Evolutionary conservation across 2,797 vertebrate species (phyloP).

Genomic region (Rhinichthys osculus): DNA sequence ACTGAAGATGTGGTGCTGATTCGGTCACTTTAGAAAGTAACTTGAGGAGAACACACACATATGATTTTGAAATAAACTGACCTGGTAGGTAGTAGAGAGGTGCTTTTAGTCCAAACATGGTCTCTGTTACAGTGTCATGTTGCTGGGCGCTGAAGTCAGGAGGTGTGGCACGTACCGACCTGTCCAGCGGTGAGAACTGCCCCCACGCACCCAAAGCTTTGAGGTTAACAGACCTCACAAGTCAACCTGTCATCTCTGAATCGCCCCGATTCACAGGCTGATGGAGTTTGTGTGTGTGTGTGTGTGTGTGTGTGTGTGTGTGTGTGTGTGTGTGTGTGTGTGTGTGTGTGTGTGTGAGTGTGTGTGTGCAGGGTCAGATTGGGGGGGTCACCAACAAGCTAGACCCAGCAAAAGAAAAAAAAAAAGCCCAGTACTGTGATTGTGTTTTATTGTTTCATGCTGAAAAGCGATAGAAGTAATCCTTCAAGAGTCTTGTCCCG

Average conservation of each 20-base stretch:
- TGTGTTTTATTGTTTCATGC: slow-evolving; percentile 35
- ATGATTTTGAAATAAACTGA: slow-evolving; percentile 75
- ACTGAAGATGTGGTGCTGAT: neutral
- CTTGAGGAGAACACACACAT: slow-evolving; percentile 1
- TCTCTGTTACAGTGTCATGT: slow-evolving; percentile 88
- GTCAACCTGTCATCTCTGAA: slow-evolving; percentile 78
- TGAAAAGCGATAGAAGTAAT: slow-evolving; percentile 72
- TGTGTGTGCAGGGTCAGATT: slow-evolving; percentile 52
- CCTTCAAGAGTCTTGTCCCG: slow-evolving; percentile 75
- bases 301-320: too few species aligned
- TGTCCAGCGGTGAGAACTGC: slow-evolving; percentile 73
- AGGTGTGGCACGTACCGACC: slow-evolving; percentile 66
- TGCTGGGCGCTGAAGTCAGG: slow-evolving; percentile 73
- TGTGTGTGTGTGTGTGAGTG: too few species aligned
- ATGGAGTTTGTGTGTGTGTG: slow-evolving; percentile 69
- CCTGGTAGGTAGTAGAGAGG: slow-evolving; percentile 98
- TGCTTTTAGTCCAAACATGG: slow-evolving; percentile 98
- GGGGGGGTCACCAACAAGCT: slow-evolving; percentile 29
- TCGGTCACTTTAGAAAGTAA: slow-evolving; percentile 10
- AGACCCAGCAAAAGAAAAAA: slow-evolving; percentile 54
- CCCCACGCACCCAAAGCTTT: slow-evolving; percentile 73
- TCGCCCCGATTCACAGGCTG: slow-evolving; percentile 74
- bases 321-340: too few species aligned
- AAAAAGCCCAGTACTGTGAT: slow-evolving; percentile 61
- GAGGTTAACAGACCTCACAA: slow-evolving; percentile 73